Evolutionary conservation across 2,113 vertebrate genomes (phyloP).

Genomic region (Cricetomys ansorgei): DNA sequence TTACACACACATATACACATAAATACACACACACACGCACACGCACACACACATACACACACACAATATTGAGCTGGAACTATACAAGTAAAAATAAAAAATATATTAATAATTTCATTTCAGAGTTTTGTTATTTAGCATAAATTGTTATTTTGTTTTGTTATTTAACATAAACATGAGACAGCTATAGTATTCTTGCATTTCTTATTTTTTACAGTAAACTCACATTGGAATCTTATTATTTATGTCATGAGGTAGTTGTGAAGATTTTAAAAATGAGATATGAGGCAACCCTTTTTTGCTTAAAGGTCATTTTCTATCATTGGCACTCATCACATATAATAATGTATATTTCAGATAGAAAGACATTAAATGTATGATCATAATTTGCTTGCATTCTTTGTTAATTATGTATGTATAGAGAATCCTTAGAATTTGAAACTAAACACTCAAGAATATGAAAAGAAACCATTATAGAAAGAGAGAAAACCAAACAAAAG

Average conservation of each 20-base stretch:
- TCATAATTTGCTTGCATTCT: background rate
- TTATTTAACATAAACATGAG: background rate
- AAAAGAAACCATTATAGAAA: background rate
- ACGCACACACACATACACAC: background rate
- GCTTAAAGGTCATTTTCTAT: background rate
- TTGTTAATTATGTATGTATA: background rate
- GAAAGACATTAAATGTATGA: background rate
- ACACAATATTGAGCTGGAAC: too few relatives aligned
- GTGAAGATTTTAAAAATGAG: background rate
- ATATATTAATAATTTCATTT: background rate
- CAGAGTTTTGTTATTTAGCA: background rate
- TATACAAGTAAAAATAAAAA: background rate
- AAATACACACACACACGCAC: background rate
- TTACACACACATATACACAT: background rate
- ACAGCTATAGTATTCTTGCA: background rate
- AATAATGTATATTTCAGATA: background rate
- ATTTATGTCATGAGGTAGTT: background rate
- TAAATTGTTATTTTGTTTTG: background rate
- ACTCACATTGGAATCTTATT: background rate
- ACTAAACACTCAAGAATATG: background rate
- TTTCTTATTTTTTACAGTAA: background rate
- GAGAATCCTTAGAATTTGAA: background rate
- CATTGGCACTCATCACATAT: background rate
- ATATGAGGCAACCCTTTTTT: background rate
- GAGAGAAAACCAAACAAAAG: background rate